These are phyloP conservation scores for Gadus macrocephalus DNA, from an alignment of 2,113 vertebrate species.

Conservation along the genomic window DNA sequence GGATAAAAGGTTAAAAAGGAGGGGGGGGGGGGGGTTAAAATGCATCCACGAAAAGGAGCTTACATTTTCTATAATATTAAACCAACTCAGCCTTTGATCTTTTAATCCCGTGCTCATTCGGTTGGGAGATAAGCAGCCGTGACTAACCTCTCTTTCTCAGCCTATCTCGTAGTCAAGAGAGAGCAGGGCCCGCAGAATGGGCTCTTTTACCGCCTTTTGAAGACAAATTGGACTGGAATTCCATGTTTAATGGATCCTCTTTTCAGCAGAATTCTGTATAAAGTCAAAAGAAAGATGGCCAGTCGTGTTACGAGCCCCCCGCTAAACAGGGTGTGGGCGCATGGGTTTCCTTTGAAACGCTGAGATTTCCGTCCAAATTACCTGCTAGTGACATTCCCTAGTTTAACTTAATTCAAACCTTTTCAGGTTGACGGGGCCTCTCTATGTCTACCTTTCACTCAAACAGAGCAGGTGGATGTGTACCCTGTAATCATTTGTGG, in stretches of 20 bases:
- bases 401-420: too few species aligned
- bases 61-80: constrained; percentile 86
- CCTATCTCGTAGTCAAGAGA: constrained; percentile 83
- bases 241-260: constrained; percentile 73
- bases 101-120: constrained; percentile 95
- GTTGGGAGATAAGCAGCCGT: constrained; percentile 93
- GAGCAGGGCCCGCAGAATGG: constrained; percentile 81
- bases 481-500: too few species aligned
- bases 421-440: too few species aligned
- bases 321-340: constrained; percentile 19
- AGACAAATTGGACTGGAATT: constrained; percentile 78
- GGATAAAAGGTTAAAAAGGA: constrained; percentile 54
- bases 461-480: too few species aligned
- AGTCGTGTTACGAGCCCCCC: constrained; percentile 17
- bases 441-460: too few species aligned
- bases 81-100: constrained; percentile 96
- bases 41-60: constrained; percentile 77
- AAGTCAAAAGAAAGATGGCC: constrained; percentile 42
- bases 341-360: too few species aligned
- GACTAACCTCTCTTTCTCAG: constrained; percentile 88
- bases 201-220: constrained; percentile 77
- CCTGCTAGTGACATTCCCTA: too few species aligned
- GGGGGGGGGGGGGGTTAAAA: constrained; percentile 56
- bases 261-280: constrained; percentile 60
- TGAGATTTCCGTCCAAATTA: too few species aligned